phyloP scores from a whole-genome alignment of 2,113 vertebrate genomes.

The Corythornis madagascariensis region DNA sequence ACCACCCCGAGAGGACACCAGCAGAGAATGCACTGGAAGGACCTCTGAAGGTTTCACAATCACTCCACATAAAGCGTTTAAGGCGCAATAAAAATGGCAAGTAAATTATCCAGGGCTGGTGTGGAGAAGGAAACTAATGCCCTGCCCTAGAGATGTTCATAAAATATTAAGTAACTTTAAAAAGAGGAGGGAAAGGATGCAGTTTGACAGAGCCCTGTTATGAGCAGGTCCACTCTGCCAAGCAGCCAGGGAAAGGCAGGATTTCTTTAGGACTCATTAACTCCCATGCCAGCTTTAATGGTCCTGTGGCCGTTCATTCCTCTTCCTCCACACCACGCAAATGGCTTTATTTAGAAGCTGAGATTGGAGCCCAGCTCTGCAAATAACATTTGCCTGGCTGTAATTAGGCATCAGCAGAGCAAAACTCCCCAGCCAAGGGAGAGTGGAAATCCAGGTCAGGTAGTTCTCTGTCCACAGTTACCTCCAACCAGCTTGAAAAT shows the following conservation, averaged over 20 bases:
- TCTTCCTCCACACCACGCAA: not conserved
- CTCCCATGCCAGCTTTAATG: not conserved
- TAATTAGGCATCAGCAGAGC: conserved; percentile 20
- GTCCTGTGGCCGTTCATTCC: not conserved
- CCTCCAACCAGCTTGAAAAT: not conserved
- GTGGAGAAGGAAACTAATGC: not conserved
- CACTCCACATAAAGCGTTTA: conserved; percentile 39
- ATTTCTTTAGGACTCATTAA: conserved; percentile 23
- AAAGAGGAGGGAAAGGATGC: not conserved
- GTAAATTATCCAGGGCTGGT: not conserved
- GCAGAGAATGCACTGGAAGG: not conserved
- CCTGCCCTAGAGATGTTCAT: conserved; percentile 48
- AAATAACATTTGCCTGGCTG: not conserved
- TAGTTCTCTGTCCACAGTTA: not conserved
- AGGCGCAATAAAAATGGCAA: not conserved
- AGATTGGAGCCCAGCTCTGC: not conserved
- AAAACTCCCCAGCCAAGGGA: not conserved
- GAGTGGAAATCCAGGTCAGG: conserved; percentile 53
- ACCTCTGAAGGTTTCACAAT: not conserved
- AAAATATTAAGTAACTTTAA: conserved; percentile 60
- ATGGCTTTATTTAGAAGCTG: conserved; percentile 41
- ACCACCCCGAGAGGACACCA: fast-evolving
- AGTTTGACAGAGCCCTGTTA: not conserved
- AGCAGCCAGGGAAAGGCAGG: not conserved
- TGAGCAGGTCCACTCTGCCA: not conserved